phyloP scores from a whole-genome alignment of 2,113 vertebrate genomes.

The Ciconia stormi region DNA sequence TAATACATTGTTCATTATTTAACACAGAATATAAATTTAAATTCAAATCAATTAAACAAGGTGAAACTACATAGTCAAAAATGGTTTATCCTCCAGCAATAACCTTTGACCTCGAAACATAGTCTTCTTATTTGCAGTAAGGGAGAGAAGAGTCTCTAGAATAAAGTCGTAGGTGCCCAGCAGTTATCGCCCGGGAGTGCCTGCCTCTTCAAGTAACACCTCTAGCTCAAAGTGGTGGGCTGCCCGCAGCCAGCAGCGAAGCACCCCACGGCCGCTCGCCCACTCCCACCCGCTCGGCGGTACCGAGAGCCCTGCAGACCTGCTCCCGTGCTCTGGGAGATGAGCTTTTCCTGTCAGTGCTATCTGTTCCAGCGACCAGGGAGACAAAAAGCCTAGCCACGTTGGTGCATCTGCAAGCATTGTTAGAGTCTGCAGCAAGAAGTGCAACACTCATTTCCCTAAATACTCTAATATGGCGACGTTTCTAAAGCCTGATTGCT shows the following conservation, averaged over 20 bases:
- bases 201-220: not conserved
- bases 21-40: conserved; percentile 57
- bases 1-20: conserved; percentile 58
- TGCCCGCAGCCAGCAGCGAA: not conserved
- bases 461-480: not conserved
- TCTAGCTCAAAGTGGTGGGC: not conserved
- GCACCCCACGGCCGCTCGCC: rapidly evolving
- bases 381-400: not conserved
- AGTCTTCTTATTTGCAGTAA: not conserved
- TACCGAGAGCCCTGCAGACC: not conserved
- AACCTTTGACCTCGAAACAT: not conserved
- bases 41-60: conserved; percentile 49
- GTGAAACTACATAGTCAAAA: conserved; percentile 21
- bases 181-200: not conserved
- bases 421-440: not conserved
- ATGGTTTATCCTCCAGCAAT: conserved; percentile 15
- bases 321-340: not conserved
- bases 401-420: not conserved
- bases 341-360: not conserved
- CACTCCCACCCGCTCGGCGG: not conserved
- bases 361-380: not conserved
- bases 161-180: not conserved
- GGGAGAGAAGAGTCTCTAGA: not conserved
- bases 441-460: not conserved
- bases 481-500: not conserved